Percentiles rank a stretch among this genome's conserved stretches.
Evolutionary conservation across 1,140 invertebrate species (phyloP).

Genomic region (Pogonognathellus flavescens): DNA sequence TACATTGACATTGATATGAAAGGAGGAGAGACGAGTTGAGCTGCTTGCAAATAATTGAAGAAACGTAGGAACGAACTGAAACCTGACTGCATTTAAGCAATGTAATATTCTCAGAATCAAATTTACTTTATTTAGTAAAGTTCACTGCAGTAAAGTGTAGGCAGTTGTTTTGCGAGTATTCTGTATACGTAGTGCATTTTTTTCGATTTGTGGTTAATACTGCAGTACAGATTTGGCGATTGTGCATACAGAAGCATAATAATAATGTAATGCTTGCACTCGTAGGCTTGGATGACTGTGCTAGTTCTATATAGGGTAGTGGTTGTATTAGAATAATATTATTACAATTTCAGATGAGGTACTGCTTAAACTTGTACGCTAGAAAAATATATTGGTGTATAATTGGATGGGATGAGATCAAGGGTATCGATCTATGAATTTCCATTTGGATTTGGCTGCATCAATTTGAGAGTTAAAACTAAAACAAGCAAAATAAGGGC

Average conservation of each 20-base stretch:
- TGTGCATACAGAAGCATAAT: background rate
- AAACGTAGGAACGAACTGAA: background rate
- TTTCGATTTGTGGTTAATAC: background rate
- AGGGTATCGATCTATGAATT: constrained; percentile 9
- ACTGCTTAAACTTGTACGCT: too few relatives aligned
- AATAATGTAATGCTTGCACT: too few relatives aligned
- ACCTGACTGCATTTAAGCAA: background rate
- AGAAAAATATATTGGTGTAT: too few relatives aligned
- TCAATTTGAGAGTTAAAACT: constrained; percentile 33
- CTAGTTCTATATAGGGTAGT: too few relatives aligned
- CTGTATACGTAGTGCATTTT: background rate
- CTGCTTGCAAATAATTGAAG: constrained; percentile 16
- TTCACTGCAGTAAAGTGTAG: constrained; percentile 13
- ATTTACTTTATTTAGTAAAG: constrained; percentile 28
- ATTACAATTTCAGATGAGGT: too few relatives aligned
- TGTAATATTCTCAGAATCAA: constrained; percentile 20
- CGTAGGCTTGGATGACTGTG: too few relatives aligned
- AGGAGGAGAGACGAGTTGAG: background rate
- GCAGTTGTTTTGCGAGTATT: constrained; percentile 16
- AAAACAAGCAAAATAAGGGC: background rate
- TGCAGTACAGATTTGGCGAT: background rate
- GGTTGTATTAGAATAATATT: too few relatives aligned
- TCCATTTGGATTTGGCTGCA: constrained; percentile 19
- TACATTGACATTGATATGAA: constrained; percentile 35
- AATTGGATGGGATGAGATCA: constrained; percentile 5